phyloP scores from a whole-genome alignment of 2,888 invertebrate species.

The Tricholauxania praeusta region DNA sequence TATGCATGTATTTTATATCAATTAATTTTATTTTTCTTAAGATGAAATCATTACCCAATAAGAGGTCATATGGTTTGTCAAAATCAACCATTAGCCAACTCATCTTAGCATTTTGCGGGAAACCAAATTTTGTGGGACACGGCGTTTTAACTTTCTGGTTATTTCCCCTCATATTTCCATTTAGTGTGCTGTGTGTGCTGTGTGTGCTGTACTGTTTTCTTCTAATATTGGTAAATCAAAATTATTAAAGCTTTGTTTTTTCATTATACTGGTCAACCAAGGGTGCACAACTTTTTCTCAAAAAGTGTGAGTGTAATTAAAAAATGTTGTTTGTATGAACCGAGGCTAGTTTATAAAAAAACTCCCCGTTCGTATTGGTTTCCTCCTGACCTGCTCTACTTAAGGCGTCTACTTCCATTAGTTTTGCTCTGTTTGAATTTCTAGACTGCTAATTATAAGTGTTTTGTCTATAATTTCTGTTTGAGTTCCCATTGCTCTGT shows the following conservation, averaged over 20 bases:
- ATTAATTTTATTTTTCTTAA: conserved; percentile 39
- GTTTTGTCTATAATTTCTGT: too few relatives aligned
- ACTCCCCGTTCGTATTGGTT: conserved; percentile 16
- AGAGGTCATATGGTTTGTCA: conserved; percentile 42
- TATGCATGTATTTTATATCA: conserved; percentile 35
- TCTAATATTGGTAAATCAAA: conserved; percentile 3
- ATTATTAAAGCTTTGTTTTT: conserved; percentile 21
- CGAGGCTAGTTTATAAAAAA: conserved; percentile 40
- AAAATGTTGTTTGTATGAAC: conserved; percentile 29
- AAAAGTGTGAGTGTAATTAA: conserved; percentile 31
- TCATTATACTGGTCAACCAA: conserved; percentile 37
- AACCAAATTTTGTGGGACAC: conserved; percentile 42
- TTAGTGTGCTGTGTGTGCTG: conserved; percentile 42
- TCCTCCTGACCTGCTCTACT: neutral
- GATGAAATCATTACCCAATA: conserved; percentile 42
- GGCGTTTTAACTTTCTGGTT: conserved; percentile 42
- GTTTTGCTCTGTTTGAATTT: too few relatives aligned
- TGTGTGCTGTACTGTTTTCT: conserved; percentile 29
- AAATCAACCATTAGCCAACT: conserved; percentile 39
- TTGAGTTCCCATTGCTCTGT: too few relatives aligned
- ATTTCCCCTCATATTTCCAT: conserved; percentile 17
- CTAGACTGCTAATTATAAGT: too few relatives aligned
- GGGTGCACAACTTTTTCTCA: conserved; percentile 19
- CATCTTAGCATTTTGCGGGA: conserved; percentile 42
- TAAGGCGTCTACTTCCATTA: neutral